Percentiles rank a stretch among this genome's conserved stretches.
Conservation (phyloP, 2,113 vertebrate genomes). For the Tylochromis polylepis region DNA sequence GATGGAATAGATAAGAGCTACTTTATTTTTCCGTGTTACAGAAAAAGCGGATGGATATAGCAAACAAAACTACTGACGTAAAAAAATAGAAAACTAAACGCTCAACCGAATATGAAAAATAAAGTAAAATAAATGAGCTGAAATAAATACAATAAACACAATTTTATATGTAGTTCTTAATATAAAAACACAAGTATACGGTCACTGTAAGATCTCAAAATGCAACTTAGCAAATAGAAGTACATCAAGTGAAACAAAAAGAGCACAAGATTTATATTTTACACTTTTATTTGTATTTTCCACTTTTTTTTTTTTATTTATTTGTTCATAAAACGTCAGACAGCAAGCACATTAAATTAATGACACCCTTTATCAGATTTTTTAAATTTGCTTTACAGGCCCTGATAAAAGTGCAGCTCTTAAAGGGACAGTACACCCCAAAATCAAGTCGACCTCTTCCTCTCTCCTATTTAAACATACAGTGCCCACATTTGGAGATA, state of each 20-base stretch:
- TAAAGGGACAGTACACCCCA: not conserved
- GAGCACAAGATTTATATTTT: not conserved
- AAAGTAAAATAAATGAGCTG: not conserved
- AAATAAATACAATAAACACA: not conserved
- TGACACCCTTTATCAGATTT: not conserved
- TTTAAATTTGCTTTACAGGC: not conserved
- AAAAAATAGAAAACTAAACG: not conserved
- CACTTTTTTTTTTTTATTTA: not conserved
- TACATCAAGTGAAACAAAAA: not conserved
- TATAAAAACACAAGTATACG: not conserved
- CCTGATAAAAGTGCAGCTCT: not conserved
- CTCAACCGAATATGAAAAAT: not conserved
- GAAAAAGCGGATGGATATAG: not conserved
- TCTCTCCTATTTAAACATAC: not conserved
- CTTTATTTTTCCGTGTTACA: not conserved
- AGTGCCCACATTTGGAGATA: not conserved
- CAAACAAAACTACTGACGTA: not conserved
- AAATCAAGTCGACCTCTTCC: not conserved
- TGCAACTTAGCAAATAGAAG: not conserved
- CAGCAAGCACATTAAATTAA: not conserved
- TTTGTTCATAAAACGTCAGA: not conserved
- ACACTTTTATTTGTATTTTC: accelerated
- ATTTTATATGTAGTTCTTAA: not conserved
- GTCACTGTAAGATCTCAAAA: not conserved
- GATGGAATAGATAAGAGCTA: not conserved